Evolutionary conservation across 2,888 invertebrate genomes (phyloP), one percentile per base, ranked within the genome.

Genomic region (Mellilla xanthometata): DNA sequence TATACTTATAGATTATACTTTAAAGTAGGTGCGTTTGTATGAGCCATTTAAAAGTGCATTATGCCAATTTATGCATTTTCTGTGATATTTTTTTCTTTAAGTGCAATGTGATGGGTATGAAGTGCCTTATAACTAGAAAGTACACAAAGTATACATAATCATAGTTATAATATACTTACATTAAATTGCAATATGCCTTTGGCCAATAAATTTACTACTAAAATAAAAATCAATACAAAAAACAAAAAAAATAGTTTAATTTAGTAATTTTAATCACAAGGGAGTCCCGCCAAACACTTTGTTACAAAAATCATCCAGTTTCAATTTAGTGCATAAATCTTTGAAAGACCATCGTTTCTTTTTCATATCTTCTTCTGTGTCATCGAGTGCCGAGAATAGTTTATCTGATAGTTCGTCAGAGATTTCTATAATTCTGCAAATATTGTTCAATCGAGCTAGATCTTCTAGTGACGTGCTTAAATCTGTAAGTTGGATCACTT

Each of bases 341-440:
- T 72, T 83, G 35, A 89, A 85, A 0, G 88, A 88, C 88, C 88
- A 89, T 46, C 68, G 67, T 46, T 68, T 72, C 5, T 64, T 60
- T 23, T 54, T 56, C 2, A 58, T 23, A 10, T 48, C 46, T 1
- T 50, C 45, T 1, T 22, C 29, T 0, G 30, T 19, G 8, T 56
- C 58, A 35, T 78, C 65, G 3, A 88, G 62, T 9, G 62, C 52
- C 2, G 81, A 76, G 50, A 89, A 81, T 29, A 89, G 58, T 59
- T 77, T 66, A 44, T 88, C 78, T 0, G 89, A 88, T 5, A 88
- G 39, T 41, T 89, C 88, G 39, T 89, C 88, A 1, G 89, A 88
- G 48, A 88, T 87, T 65, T 89, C 88, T n/a, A 89, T 85, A 4
- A 88, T 85, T 44, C 75, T 73, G 52, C 88, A 88, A 43, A 89